Base-by-base conservation (phyloP, 2,113 vertebrate species). In the Oryzias curvinotus region DNA sequence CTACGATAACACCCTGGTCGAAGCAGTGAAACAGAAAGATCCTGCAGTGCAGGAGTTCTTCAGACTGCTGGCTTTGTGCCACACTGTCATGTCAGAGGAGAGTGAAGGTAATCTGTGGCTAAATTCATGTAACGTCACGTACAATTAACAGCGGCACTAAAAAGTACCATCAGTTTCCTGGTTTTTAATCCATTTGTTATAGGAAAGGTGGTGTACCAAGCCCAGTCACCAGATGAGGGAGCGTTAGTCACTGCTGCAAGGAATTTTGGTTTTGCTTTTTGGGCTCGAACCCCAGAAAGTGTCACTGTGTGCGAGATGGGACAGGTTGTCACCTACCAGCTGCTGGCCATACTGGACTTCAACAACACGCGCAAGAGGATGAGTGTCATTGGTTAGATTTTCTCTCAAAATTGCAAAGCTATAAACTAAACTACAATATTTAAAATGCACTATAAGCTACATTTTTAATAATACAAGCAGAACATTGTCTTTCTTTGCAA, bases 331-430 rank as follows among this genome's bases (percentile, higher is more conserved):
- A 95, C 94, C 43, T 97, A 97, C 85, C 92, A 94, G 48, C 91
- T 97, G 12, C 87, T 97, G 67, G 93, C 95, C 85, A 96, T 96
- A 80, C 85, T 97, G 82, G 95, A 96, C 90, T 97, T 97, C 91
- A 96, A 94, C 89, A 94, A 97, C 70, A 87, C 94, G 76, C 95
- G 95, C 87, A 96, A 96, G 83, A 90, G 95, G 75, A 97, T 97
- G 95, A 96, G 94, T 0, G 95, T 97, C 83, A 95, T 97, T 14
- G 94, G 95, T 97, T 72, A 83, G 77, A 73, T 75, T 63, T 56
- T 63, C 52, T 61, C 51, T 73, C 61, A 62, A 71, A 73, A 80
- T 1, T 26, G 53, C 47, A 65, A 73, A 81, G 89, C 26, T 62
- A 36, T 36, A 12, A 36, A 36, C 14, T 23, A 50, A 16, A 15